Conservation (phyloP, 2,888 invertebrate species). For the Phytoseiulus persimilis region DNA sequence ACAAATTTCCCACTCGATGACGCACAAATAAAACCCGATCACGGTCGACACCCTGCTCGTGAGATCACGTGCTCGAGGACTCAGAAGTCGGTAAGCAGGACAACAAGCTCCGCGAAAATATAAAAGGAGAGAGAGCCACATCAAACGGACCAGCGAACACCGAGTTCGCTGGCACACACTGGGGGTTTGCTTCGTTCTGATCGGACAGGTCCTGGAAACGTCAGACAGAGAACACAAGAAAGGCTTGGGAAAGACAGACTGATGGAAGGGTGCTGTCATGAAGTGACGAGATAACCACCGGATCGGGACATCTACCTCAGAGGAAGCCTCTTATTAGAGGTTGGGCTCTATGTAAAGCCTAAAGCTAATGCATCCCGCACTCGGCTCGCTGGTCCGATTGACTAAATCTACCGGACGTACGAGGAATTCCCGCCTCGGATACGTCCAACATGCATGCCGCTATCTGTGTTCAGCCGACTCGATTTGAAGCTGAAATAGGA, state of each 20-base stretch:
- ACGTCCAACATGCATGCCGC: no score
- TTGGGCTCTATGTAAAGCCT: not conserved
- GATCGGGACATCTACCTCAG: slow-evolving; percentile 8
- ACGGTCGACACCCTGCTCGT: no score
- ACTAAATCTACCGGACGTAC: no score
- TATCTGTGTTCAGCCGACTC: no score
- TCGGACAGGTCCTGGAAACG: not conserved
- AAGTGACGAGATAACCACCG: slow-evolving; percentile 34
- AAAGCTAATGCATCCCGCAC: not conserved
- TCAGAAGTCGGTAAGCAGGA: no score
- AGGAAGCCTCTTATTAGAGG: not conserved
- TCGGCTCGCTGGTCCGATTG: not conserved
- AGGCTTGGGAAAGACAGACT: not conserved
- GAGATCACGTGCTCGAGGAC: no score
- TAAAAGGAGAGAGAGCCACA: not conserved
- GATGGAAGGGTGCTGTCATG: slow-evolving; percentile 23
- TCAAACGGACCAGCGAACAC: not conserved
- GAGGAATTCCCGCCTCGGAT: no score
- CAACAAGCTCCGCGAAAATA: not conserved
- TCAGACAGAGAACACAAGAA: slow-evolving; percentile 5
- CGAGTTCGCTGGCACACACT: not conserved
- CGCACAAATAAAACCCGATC: no score
- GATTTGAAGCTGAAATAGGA: no score
- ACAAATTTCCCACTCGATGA: no score
- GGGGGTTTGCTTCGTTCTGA: not conserved